These are phyloP conservation scores for Norana najaformis DNA, from an alignment of 2,888 invertebrate species.

Conservation along the genomic window DNA sequence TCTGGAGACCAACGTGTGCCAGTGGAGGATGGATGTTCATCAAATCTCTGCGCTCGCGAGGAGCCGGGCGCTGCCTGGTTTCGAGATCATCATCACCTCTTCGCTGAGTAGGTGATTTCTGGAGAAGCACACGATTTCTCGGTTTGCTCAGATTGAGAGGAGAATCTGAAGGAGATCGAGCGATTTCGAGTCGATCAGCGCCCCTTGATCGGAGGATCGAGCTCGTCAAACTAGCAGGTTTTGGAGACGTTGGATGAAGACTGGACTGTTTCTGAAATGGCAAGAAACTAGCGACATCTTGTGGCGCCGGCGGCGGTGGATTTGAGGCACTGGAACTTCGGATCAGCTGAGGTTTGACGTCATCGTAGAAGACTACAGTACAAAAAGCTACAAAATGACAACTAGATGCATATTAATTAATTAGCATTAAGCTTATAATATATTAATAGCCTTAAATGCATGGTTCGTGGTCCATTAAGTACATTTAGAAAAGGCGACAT, in stretches of 20 bases:
- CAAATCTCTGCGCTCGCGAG: background rate
- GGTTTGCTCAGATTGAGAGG: conserved; percentile 13
- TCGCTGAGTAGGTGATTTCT: background rate
- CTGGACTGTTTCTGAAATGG: background rate
- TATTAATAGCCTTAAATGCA: background rate
- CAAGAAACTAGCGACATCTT: background rate
- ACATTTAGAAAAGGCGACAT: background rate
- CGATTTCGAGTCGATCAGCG: background rate
- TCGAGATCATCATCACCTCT: background rate
- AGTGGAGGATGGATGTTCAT: background rate
- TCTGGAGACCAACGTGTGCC: conserved; percentile 7
- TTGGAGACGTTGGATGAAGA: background rate
- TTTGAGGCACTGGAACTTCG: conserved; percentile 13
- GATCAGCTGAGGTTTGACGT: background rate
- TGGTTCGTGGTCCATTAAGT: background rate
- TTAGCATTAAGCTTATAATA: background rate
- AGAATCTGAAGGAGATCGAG: background rate
- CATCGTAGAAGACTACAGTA: background rate
- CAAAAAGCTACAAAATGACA: background rate
- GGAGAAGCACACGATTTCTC: background rate
- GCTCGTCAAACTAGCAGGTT: background rate
- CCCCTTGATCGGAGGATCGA: background rate
- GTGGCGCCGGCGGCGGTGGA: background rate
- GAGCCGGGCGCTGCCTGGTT: background rate
- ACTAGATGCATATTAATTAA: too few relatives aligned